Evolutionary conservation across 2,797 vertebrate genomes (phyloP), one percentile per base, ranked within the genome.

Genomic region (Sebastes aleutianus): DNA sequence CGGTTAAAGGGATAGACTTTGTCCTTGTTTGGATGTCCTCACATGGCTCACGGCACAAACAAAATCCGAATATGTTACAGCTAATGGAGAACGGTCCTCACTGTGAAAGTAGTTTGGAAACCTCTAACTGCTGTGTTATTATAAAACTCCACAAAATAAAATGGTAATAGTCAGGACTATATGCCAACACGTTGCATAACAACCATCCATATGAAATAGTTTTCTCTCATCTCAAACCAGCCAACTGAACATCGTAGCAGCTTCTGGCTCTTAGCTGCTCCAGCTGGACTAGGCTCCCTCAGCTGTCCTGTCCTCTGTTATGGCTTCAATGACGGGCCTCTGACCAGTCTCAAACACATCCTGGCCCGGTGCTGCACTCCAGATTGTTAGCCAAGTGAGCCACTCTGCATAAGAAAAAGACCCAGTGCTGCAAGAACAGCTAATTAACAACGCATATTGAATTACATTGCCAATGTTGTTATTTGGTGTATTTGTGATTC

Each of bases 21-120:
- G 83, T 73, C n/a, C 79, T 87, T 64, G 43, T 82, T 80, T 71
- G 18, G 64, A 70, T 73, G 63, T 79, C 74, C 61, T 81, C 34
- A 54, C 26, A 22, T 13, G 36, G 58, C 76, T 75, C 36, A 5
- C 1, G 18, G 50, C 71, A 58, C 34, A 29, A 66, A 76, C 43
- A 47, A 31, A 73, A 27, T 27, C 26, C 58, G 22, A 62, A 50
- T n/a, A 20, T 18, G 20, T 54, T 26, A 50, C 39, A 39, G 34
- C 53, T 32, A 31, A 70, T 53, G 53, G 57, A n/a, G 36, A 72
- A 36, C 6, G 13, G 61, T 62, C 29, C 29, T 70, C 27, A 11
- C 7, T 22, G 22, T 36, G 8, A 64, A 63, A 66, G 59, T 7
- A 29, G 22, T 66, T 47, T 12, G 5, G 53, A 63, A 74, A 59